A percentile compares a stretch with the other conserved stretches of the same genome.
Conservation (phyloP, 2,797 vertebrate genomes). For the Falco biarmicus region DNA sequence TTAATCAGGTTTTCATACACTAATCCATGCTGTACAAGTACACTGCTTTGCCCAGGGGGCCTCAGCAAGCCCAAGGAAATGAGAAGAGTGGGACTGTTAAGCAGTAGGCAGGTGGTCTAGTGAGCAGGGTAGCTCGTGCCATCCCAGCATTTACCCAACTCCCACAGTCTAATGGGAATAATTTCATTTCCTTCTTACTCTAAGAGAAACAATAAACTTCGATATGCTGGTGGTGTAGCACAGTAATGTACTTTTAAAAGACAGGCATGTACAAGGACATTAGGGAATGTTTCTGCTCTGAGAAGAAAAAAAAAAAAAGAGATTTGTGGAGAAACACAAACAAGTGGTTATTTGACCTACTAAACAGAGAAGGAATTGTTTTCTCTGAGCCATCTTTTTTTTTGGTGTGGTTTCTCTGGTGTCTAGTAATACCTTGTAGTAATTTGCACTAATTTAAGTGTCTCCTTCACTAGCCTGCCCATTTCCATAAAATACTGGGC, state of each 20-base stretch:
- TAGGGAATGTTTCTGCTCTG: background rate
- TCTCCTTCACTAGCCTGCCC: background rate
- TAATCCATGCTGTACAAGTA: background rate
- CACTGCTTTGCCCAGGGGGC: background rate
- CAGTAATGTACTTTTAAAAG: background rate
- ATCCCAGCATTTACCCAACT: background rate
- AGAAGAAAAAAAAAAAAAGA: background rate
- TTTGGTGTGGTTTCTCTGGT: background rate
- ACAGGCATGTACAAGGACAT: background rate
- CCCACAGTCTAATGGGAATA: background rate
- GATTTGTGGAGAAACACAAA: background rate
- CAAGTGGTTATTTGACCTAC: background rate
- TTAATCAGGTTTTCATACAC: background rate
- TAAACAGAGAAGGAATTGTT: slow-evolving; percentile 29
- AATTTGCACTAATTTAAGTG: background rate
- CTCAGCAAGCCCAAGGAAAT: background rate
- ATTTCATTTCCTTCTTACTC: background rate
- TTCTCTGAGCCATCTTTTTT: background rate
- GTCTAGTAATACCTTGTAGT: slow-evolving; percentile 10
- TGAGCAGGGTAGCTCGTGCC: background rate
- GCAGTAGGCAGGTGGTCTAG: background rate
- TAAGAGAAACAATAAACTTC: background rate
- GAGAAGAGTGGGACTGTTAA: background rate
- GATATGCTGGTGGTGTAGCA: background rate
- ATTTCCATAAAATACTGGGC: background rate